These are phyloP conservation scores for Dermochelys coriacea DNA, from an alignment of 2,797 vertebrate species.

Conservation along the genomic window DNA sequence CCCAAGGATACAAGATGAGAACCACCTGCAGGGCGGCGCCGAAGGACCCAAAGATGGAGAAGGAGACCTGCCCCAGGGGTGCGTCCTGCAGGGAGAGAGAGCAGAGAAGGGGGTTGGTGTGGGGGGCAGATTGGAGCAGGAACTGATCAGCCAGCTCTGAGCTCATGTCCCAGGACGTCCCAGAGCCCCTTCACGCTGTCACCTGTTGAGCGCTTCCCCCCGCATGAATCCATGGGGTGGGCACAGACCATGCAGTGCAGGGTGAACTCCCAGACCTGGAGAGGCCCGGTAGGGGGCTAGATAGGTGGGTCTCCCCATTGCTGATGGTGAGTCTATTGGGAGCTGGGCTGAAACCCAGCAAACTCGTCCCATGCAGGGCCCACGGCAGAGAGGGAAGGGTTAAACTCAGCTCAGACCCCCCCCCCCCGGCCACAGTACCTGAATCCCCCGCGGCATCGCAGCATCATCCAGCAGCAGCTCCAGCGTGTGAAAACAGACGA, in stretches of 20 bases:
- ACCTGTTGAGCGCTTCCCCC: background rate
- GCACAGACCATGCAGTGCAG: background rate
- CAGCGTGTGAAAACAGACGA: conserved; percentile 94
- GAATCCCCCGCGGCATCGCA: conserved; percentile 94
- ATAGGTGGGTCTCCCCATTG: background rate
- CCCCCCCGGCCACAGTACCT: conserved; percentile 85
- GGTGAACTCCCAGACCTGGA: background rate
- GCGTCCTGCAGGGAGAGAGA: conserved; percentile 83
- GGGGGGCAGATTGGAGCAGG: background rate
- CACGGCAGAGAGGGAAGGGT: background rate
- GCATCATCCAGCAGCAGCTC: conserved; percentile 95
- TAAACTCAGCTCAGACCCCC: background rate
- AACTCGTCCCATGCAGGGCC: background rate
- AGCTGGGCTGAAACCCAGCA: background rate
- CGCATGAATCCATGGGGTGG: background rate
- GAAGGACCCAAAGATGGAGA: conserved; percentile 95
- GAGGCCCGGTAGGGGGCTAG: background rate
- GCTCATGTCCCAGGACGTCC: background rate
- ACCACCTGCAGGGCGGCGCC: conserved; percentile 96
- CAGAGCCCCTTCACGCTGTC: background rate
- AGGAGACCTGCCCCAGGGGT: conserved; percentile 92
- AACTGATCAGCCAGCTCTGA: background rate
- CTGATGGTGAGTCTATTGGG: background rate
- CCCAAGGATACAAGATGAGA: conserved; percentile 97
- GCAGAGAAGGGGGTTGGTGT: background rate